phyloP scores from a whole-genome alignment of 2,797 vertebrate genomes.

The Buceros bicornis region DNA sequence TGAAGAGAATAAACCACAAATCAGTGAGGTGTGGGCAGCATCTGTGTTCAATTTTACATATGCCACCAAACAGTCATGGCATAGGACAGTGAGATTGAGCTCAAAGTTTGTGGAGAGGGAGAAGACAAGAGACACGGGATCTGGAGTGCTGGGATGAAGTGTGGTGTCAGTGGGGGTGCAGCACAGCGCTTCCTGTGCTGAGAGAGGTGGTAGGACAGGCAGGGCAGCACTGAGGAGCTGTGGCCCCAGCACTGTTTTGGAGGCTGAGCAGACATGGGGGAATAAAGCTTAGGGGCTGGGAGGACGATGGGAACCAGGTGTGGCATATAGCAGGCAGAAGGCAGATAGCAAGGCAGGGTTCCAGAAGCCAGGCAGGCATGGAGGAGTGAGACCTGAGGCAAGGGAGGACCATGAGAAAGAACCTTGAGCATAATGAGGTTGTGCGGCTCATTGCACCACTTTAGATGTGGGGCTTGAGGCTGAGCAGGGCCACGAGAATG shows the following conservation, averaged over 20 bases:
- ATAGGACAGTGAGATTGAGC: neutral
- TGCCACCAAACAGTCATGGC: neutral
- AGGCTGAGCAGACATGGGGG: neutral
- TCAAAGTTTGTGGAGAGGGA: neutral
- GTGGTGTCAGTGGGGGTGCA: neutral
- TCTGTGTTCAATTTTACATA: neutral
- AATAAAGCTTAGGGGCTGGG: constrained; percentile 4
- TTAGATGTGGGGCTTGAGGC: neutral
- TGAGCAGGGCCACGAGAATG: neutral
- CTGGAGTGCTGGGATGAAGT: neutral
- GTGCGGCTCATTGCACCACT: neutral
- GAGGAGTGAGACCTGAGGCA: neutral
- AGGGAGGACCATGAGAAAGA: constrained; percentile 42
- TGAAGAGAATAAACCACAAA: neutral
- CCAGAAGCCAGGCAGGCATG: neutral
- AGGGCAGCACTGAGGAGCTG: neutral
- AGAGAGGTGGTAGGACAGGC: neutral
- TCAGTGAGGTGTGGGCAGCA: neutral
- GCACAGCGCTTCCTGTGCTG: neutral
- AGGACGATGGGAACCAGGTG: neutral
- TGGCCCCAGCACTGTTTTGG: neutral
- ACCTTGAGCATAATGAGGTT: neutral
- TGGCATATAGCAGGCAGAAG: neutral
- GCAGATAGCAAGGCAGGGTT: neutral
- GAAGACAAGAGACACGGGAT: neutral